Percentiles rank a stretch among this genome's conserved stretches.
phyloP scores from a whole-genome alignment of 2,888 invertebrate genomes.

The Amaurobius ferox region DNA sequence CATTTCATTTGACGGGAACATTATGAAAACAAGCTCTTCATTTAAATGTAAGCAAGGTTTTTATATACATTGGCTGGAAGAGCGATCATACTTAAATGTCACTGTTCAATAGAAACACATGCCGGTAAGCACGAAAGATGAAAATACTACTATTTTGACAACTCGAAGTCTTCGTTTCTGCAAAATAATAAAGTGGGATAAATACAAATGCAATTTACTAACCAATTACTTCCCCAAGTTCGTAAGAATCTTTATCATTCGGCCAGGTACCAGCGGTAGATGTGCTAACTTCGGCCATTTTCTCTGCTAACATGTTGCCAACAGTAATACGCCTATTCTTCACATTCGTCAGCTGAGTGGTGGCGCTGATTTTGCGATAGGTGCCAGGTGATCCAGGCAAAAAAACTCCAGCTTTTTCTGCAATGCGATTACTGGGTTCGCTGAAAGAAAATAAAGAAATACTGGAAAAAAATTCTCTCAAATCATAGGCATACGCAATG shows the following conservation, averaged over 20 bases:
- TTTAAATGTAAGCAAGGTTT: no score
- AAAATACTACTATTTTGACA: not conserved
- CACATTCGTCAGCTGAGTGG: conserved; percentile 56
- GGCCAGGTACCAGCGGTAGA: conserved; percentile 82
- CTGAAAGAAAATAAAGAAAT: conserved; percentile 35
- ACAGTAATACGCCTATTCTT: conserved; percentile 76
- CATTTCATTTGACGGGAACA: no score
- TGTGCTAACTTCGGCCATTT: conserved; percentile 78
- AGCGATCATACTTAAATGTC: not conserved
- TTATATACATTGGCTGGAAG: no score
- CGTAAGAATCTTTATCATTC: conserved; percentile 93
- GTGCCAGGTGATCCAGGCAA: conserved; percentile 70
- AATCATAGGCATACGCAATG: no score
- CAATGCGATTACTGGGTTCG: conserved; percentile 34
- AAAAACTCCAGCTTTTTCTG: conserved; percentile 50
- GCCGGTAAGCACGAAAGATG: not conserved
- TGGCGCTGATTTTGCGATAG: conserved; percentile 73
- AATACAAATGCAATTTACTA: conserved; percentile 77
- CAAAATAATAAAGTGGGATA: not conserved
- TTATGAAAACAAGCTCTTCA: no score
- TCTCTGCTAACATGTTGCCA: conserved; percentile 81
- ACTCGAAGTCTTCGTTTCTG: not conserved
- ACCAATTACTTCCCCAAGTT: conserved; percentile 95
- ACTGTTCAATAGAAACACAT: not conserved
- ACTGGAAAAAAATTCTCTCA: no score